Conservation (phyloP, 35 echinoderm and acorn worm species). For the Stichopus chloronotus region DNA sequence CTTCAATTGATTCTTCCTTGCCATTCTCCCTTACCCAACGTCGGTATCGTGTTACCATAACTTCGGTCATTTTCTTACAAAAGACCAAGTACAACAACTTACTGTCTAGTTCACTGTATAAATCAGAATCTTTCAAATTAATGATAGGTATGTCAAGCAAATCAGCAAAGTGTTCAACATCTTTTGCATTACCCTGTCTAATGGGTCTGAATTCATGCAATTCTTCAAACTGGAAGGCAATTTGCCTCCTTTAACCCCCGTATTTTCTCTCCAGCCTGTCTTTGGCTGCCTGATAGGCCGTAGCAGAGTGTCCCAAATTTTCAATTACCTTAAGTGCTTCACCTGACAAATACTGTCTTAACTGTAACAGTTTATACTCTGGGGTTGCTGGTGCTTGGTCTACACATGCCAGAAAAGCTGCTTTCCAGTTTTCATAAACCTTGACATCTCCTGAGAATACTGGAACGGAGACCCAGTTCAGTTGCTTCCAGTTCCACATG, state of each 20-base stretch:
- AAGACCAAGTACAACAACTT: not conserved
- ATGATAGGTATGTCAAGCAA: slow-evolving; percentile 21
- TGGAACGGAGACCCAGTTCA: slow-evolving; percentile 49
- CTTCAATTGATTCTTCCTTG: slow-evolving; percentile 4
- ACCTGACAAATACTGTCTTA: too few relatives aligned
- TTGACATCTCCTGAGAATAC: slow-evolving; percentile 32
- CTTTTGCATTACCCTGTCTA: slow-evolving; percentile 18
- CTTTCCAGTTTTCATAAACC: slow-evolving; percentile 52
- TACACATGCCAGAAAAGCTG: not conserved
- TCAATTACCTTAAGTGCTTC: too few relatives aligned
- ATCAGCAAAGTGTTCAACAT: slow-evolving; percentile 32
- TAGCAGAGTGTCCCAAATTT: too few relatives aligned
- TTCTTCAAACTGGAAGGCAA: too few relatives aligned
- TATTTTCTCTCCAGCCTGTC: too few relatives aligned
- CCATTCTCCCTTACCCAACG: slow-evolving; percentile 12
- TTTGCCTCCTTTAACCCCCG: too few relatives aligned
- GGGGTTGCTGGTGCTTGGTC: too few relatives aligned
- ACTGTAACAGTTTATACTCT: too few relatives aligned
- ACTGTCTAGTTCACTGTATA: not conserved
- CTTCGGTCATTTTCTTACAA: slow-evolving; percentile 5
- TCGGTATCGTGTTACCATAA: slow-evolving; percentile 6
- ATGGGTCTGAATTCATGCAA: too few relatives aligned
- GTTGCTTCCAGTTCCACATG: slow-evolving; percentile 61
- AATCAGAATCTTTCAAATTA: slow-evolving; percentile 23
- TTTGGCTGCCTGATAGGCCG: too few relatives aligned